phyloP scores from a whole-genome alignment of 1,140 invertebrate genomes.

The Euwallacea similis region DNA sequence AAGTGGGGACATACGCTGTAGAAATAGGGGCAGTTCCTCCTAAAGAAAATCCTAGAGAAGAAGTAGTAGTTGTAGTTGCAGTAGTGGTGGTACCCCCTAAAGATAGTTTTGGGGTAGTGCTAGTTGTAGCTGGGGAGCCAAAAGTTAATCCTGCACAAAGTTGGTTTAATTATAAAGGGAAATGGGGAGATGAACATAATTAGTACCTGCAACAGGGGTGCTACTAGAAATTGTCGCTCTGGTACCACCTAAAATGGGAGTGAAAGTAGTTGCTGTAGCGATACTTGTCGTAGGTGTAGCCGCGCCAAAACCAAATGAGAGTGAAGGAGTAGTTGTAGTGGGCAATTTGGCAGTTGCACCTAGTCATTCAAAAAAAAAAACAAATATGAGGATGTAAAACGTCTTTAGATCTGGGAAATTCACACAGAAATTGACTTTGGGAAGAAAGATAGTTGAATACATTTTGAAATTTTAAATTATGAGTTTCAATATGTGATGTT shows the following conservation, averaged over 20 bases:
- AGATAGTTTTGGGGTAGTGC: conserved; percentile 39
- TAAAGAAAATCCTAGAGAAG: conserved; percentile 12
- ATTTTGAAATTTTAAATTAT: background rate
- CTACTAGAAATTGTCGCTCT: too few relatives aligned
- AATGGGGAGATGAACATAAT: too few relatives aligned
- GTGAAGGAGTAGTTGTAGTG: conserved; percentile 27
- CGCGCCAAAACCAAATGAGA: conserved; percentile 45
- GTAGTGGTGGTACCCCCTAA: conserved; percentile 40
- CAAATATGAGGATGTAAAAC: background rate
- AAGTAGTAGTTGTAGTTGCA: conserved; percentile 16
- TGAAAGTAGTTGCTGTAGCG: background rate
- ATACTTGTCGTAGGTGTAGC: conserved; percentile 41
- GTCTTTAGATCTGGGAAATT: background rate
- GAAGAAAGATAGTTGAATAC: background rate
- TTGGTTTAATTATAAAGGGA: conserved; percentile 22
- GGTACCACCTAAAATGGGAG: conserved; percentile 1
- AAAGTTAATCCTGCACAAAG: conserved; percentile 35
- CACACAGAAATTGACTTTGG: background rate
- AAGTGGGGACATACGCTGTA: background rate
- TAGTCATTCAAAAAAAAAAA: background rate
- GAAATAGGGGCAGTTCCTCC: conserved; percentile 1
- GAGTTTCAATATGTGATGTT: background rate
- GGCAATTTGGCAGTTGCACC: background rate
- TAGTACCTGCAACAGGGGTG: too few relatives aligned
- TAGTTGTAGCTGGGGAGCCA: conserved; percentile 4